Evolutionary conservation across 1,140 invertebrate species (phyloP).

Genomic region (Aphelinus atriplicis): DNA sequence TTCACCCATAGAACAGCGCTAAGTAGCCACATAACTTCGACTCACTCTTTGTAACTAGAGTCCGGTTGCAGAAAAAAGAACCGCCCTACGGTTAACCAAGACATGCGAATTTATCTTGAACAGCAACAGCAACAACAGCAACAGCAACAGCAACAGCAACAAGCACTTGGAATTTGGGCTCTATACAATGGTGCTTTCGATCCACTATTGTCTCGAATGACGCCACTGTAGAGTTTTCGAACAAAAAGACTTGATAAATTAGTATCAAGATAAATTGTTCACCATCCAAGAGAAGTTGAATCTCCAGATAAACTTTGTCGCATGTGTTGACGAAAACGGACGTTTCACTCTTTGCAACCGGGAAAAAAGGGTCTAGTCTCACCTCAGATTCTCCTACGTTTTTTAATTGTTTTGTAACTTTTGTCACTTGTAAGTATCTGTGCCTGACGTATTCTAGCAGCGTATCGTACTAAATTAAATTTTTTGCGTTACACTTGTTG

Average conservation of each 20-base stretch:
- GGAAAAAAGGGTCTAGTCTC: slow-evolving; percentile 30
- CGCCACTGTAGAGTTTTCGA: slow-evolving; percentile 1
- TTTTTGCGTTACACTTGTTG: slow-evolving; percentile 15
- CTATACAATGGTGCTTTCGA: slow-evolving; percentile 34
- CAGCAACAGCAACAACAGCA: slow-evolving; percentile 13
- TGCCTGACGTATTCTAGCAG: slow-evolving; percentile 5
- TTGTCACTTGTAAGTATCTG: slow-evolving; percentile 9
- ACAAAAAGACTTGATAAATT: too few species aligned
- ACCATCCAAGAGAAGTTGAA: slow-evolving; percentile 7
- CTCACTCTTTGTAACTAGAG: slow-evolving; percentile 56
- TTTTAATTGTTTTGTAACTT: slow-evolving; percentile 32
- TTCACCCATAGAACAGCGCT: slow-evolving; percentile 58
- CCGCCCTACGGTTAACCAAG: slow-evolving; percentile 16
- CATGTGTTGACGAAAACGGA: slow-evolving; percentile 9
- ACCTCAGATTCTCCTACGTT: slow-evolving; percentile 15
- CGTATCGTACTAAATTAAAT: not conserved
- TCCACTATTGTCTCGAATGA: slow-evolving; percentile 17
- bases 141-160: slow-evolving; percentile 12
- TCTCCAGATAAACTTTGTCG: slow-evolving; percentile 5
- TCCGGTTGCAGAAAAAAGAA: slow-evolving; percentile 33
- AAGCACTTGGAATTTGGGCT: slow-evolving; percentile 25
- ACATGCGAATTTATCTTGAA: slow-evolving; percentile 25
- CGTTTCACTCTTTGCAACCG: slow-evolving; percentile 31
- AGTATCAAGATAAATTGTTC: not conserved
- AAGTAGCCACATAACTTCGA: slow-evolving; percentile 56